phyloP scores from a whole-genome alignment of 2,797 vertebrate species.

The Chloroceryle amazona region DNA sequence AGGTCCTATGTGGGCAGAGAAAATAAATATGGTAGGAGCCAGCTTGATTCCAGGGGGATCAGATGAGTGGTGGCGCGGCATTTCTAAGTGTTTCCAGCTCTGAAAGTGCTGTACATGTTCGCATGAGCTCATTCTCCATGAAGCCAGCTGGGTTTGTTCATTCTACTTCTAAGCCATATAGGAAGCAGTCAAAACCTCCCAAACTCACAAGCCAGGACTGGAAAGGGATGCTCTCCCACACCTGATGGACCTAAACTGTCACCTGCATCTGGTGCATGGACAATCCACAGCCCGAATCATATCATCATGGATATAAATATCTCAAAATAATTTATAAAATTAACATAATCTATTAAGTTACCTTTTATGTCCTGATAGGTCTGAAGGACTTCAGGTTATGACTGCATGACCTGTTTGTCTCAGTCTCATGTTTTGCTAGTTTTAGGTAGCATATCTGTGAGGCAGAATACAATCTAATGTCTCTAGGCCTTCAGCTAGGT shows the following conservation, averaged over 20 bases:
- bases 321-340: neutral
- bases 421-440: neutral
- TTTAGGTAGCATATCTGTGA: neutral
- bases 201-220: neutral
- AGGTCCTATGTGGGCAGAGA: neutral
- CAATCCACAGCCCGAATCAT: neutral
- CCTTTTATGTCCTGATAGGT: neutral
- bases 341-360: neutral
- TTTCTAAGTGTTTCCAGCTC: neutral
- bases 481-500: neutral
- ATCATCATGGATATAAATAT: neutral
- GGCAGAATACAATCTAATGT: neutral
- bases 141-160: neutral
- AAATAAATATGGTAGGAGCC: neutral
- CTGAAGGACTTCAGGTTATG: neutral
- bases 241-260: neutral
- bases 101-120: neutral
- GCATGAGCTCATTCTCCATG: neutral
- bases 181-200: neutral
- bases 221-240: neutral
- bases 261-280: neutral
- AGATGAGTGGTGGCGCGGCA: fast-evolving
- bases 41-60: neutral
- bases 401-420: neutral
- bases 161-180: neutral